A percentile compares a stretch with the other conserved stretches of the same genome.
These are phyloP conservation scores for Phyllotis vaccarum DNA, from an alignment of 2,797 vertebrate species.

Conservation along the genomic window DNA sequence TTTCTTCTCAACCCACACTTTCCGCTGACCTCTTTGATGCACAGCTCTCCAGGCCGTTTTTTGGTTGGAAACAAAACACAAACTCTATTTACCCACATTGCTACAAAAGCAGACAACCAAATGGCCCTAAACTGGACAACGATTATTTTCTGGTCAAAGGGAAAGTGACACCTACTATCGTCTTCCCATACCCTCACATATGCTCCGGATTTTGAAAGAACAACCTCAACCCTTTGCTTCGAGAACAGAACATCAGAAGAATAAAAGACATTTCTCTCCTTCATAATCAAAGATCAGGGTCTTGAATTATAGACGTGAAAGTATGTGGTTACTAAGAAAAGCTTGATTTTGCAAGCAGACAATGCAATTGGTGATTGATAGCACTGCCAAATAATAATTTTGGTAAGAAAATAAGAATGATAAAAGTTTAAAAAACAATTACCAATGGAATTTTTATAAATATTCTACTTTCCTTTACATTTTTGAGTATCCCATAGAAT, in stretches of 20 bases:
- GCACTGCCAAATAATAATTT: not conserved
- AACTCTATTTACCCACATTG: not conserved
- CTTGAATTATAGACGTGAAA: not conserved
- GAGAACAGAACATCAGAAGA: not conserved
- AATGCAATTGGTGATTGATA: not conserved
- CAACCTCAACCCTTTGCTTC: not conserved
- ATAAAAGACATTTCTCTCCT: not conserved
- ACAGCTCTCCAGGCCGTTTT: not conserved
- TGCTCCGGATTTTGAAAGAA: not conserved
- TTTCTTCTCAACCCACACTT: not conserved
- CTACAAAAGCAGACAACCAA: not conserved
- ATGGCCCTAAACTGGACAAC: not conserved
- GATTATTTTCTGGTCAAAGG: not conserved
- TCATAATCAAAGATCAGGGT: not conserved
- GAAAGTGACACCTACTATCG: not conserved
- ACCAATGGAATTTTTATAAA: not conserved
- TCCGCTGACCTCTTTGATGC: not conserved
- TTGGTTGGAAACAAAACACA: constrained; percentile 17
- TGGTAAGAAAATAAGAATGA: not conserved
- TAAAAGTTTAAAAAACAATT: not conserved
- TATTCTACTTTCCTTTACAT: not conserved
- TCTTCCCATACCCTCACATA: not conserved
- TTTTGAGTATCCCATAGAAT: not conserved
- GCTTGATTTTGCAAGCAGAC: not conserved
- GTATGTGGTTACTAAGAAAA: not conserved